Evolutionary conservation across 2,113 vertebrate species (phyloP).

Genomic region (Tachuris rubrigastra): DNA sequence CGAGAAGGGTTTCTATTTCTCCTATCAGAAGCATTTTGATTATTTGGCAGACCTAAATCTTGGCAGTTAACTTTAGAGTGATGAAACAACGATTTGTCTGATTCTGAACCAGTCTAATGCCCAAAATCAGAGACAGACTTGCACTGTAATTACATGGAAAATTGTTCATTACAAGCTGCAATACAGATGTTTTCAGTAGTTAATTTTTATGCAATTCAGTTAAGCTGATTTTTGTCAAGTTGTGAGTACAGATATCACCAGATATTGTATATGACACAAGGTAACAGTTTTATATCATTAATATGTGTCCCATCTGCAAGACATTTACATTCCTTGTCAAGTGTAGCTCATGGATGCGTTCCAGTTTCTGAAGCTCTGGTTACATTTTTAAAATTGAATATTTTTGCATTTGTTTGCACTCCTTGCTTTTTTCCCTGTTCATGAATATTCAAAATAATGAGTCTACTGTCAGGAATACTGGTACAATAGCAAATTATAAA

Average conservation of each 20-base stretch:
- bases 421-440: neutral
- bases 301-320: neutral
- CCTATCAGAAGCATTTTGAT: neutral
- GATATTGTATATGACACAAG: neutral
- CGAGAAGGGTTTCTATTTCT: neutral
- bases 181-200: neutral
- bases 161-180: neutral
- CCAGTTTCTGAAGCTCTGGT: neutral
- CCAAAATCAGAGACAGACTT: neutral
- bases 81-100: neutral
- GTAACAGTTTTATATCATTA: neutral
- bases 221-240: neutral
- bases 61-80: neutral
- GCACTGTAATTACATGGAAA: neutral
- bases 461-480: neutral
- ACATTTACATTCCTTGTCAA: neutral
- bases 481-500: neutral
- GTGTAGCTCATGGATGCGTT: neutral
- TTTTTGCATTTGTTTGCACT: slow-evolving; percentile 34
- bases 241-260: neutral
- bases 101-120: neutral
- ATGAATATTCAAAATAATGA: slow-evolving; percentile 13
- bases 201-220: neutral
- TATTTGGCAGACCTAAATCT: neutral
- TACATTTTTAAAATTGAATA: neutral